Conservation (phyloP, 2,797 vertebrate species). For the Sylvia borin region DNA sequence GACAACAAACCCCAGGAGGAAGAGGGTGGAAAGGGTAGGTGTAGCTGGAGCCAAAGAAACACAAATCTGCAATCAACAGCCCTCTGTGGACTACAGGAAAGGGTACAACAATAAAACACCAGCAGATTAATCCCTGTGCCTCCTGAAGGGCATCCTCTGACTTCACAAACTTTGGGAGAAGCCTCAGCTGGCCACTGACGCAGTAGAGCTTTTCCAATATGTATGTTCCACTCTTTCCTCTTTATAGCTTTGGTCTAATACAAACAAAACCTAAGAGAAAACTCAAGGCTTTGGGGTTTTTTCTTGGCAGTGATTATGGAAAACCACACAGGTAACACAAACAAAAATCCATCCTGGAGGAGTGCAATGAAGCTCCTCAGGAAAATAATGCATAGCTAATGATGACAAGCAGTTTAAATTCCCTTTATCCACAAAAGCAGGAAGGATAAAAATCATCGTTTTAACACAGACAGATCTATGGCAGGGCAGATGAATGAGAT, state of each 20-base stretch:
- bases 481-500: not conserved
- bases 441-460: not conserved
- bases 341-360: not conserved
- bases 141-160: not conserved
- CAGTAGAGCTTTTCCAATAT: not conserved
- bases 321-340: not conserved
- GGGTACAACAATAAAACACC: not conserved
- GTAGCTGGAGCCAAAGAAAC: not conserved
- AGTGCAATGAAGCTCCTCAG: not conserved
- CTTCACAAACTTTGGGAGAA: not conserved
- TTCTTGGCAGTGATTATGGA: not conserved
- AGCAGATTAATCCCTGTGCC: not conserved
- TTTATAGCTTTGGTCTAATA: not conserved
- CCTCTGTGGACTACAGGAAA: not conserved
- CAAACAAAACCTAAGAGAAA: not conserved
- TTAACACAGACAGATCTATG: not conserved
- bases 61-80: not conserved
- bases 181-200: not conserved
- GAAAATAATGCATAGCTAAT: not conserved
- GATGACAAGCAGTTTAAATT: not conserved
- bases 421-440: not conserved
- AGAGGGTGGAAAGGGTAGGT: not conserved
- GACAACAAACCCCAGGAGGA: not conserved
- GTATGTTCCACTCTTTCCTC: not conserved
- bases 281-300: not conserved